A percentile compares a stretch with the other conserved stretches of the same genome.
phyloP scores from a whole-genome alignment of 2,797 vertebrate genomes.

The Hippoglossus hippoglossus region DNA sequence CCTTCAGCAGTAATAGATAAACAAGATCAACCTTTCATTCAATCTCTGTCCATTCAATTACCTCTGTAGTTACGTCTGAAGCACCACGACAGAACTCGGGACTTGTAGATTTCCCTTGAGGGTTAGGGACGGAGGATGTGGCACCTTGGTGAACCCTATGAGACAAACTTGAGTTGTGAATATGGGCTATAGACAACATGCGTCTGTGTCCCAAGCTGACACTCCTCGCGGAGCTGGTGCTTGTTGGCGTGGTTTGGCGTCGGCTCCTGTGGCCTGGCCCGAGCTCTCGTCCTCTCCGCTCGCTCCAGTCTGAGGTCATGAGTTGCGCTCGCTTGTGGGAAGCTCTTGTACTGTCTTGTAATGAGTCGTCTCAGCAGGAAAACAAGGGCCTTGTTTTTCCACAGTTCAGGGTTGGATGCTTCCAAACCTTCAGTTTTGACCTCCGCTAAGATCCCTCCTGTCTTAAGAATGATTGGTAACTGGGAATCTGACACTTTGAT shows the following conservation, averaged over 20 bases:
- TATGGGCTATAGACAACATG: slow-evolving; percentile 15
- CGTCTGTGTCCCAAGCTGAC: slow-evolving; percentile 72
- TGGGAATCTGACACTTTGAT: not conserved
- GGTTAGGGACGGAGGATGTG: no score
- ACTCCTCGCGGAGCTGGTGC: slow-evolving; percentile 64
- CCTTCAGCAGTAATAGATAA: no score
- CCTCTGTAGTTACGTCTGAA: slow-evolving; percentile 11
- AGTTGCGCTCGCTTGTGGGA: slow-evolving; percentile 74
- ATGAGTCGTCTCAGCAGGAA: slow-evolving; percentile 71
- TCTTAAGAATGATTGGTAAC: slow-evolving; percentile 24
- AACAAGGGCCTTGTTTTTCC: slow-evolving; percentile 71
- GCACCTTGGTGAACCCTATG: no score
- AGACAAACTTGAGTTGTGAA: no score
- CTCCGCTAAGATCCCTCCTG: slow-evolving; percentile 19
- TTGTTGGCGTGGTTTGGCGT: slow-evolving; percentile 71
- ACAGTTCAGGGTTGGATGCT: slow-evolving; percentile 61
- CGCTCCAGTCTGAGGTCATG: slow-evolving; percentile 76
- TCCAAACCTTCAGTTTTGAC: slow-evolving; percentile 42
- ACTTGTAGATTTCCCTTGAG: not conserved
- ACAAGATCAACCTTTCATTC: slow-evolving; percentile 2
- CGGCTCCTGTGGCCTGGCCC: slow-evolving; percentile 75
- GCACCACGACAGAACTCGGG: not conserved
- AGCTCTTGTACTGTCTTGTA: slow-evolving; percentile 68
- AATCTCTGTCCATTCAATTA: slow-evolving; percentile 4
- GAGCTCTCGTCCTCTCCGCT: slow-evolving; percentile 60